Conservation (phyloP, 2,888 invertebrate species). For the Dryococelus australis region DNA sequence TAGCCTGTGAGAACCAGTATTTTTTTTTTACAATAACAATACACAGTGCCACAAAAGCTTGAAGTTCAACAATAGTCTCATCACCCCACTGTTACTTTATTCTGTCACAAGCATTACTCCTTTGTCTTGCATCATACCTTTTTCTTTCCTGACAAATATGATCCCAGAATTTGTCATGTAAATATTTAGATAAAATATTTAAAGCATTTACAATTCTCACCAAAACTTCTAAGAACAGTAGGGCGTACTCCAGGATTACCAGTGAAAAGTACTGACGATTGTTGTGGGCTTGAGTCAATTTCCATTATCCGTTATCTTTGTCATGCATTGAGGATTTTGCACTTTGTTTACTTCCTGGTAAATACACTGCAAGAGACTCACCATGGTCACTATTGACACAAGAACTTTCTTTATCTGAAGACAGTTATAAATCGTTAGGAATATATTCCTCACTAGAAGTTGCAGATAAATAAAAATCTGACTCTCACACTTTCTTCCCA, state of each 20-base stretch:
- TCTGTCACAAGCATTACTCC: background rate
- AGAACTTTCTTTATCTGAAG: background rate
- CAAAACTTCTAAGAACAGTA: background rate
- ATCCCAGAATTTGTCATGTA: background rate
- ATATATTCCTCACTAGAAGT: background rate
- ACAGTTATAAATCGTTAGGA: background rate
- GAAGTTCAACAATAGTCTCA: background rate
- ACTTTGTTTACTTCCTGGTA: background rate
- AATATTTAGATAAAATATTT: background rate
- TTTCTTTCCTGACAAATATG: background rate
- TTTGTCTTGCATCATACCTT: background rate
- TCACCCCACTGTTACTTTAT: background rate
- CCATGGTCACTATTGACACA: background rate
- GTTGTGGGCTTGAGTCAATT: background rate
- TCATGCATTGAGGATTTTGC: background rate
- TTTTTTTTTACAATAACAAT: background rate
- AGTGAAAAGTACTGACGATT: background rate
- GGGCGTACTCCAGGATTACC: conserved; percentile 7
- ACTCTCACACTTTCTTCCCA: background rate
- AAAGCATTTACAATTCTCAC: background rate
- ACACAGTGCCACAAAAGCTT: background rate
- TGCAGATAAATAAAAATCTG: background rate
- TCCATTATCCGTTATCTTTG: background rate
- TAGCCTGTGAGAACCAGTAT: background rate
- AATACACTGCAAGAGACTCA: background rate